Base-by-base conservation (phyloP, 2,113 vertebrate species). In the Cryptoleucopteryx plumbea region DNA sequence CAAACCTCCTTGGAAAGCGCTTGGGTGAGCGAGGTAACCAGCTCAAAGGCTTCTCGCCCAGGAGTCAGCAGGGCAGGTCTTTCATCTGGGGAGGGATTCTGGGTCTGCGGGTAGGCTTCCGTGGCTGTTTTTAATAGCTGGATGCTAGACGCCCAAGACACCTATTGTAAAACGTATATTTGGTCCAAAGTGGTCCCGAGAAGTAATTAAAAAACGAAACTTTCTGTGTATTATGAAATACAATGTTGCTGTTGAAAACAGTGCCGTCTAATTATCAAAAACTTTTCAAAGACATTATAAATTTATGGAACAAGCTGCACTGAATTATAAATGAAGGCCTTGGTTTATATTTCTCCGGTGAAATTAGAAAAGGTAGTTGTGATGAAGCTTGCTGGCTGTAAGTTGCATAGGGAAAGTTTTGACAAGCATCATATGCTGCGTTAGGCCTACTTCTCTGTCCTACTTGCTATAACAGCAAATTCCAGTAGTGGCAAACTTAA, bases 281-380 rank as follows among this genome's bases (percentile, higher is more conserved):
- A 63, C 80, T 91, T 92, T 61, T 29, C 70, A 74, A 83, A 55
- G 79, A 6, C 86, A 82, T 97, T 97, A 93, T 73, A 86, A 73
- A 97, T 94, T 85, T 90, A 96, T 96, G 82, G 62, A 75, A 90
- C 94, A 82, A 72, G 58, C 83, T 72, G 55, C 73, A 23, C n/a
- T 98, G 86, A 97, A 98, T 98, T 98, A 98, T 98, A 88, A 93
- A 98, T 95, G 89, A 97, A 91, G 97, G 68, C 70, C 62, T 73
- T 8, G 80, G 96, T 91, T 93, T 97, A 4, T 85, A 13, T 97
- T 97, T 97, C 97, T 65, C 62, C 53, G 45, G 34, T 55, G 88
- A 83, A 96, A 86, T 73, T 71, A 85, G 96, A 32, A 96, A 88
- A 86, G 93, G 71, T 81, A 61, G 80, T 59, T 67, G 91, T 56